Evolutionary conservation across 2,113 vertebrate species (phyloP).

Genomic region (Microcebus lehilahytsara): DNA sequence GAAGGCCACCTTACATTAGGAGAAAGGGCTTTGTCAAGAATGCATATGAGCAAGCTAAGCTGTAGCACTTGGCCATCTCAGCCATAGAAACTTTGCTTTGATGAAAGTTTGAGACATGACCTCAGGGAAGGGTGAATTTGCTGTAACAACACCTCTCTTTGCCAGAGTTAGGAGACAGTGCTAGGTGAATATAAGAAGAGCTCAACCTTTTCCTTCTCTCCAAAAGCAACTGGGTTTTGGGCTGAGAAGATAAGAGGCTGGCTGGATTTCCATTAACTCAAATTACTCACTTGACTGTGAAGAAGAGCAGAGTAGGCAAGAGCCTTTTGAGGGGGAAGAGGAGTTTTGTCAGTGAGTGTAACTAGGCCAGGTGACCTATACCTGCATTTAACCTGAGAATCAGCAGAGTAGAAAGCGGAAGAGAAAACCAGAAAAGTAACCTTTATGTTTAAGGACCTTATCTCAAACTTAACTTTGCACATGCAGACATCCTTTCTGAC

Average conservation of each 20-base stretch:
- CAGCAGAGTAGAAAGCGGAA: background rate
- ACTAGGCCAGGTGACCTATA: background rate
- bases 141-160: background rate
- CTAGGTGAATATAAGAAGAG: conserved; percentile 24
- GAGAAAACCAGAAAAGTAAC: conserved; percentile 11
- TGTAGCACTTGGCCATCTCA: conserved; percentile 40
- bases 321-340: background rate
- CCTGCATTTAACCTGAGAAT: conserved; percentile 16
- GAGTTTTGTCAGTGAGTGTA: background rate
- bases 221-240: conserved; percentile 40
- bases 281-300: conserved; percentile 40
- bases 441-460: background rate
- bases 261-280: conserved; percentile 28
- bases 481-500: background rate
- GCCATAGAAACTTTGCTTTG: background rate
- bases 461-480: background rate
- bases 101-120: conserved; percentile 22
- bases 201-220: conserved; percentile 37
- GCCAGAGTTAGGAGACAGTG: conserved; percentile 30
- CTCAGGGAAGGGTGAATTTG: background rate
- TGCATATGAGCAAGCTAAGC: background rate
- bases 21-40: background rate
- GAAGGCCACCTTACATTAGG: background rate
- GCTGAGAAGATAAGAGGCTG: conserved; percentile 20
- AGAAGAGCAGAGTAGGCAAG: conserved; percentile 27